These are phyloP conservation scores for Cheumatopsyche charites DNA, from an alignment of 1,140 invertebrate genomes.

Conservation along the genomic window DNA sequence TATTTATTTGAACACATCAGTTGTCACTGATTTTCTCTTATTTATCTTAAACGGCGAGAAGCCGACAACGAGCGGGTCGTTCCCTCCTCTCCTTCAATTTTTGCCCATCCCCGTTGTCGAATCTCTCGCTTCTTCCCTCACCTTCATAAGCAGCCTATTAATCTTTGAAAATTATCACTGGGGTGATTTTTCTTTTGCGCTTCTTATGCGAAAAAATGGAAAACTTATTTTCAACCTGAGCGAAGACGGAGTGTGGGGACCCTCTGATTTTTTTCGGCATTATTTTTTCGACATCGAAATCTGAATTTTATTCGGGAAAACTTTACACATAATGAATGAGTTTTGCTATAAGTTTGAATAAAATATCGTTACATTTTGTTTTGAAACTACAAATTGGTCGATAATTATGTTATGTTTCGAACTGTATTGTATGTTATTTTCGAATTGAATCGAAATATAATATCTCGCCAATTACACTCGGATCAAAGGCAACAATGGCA, in stretches of 20 bases:
- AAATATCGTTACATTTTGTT: not conserved
- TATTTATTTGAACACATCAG: constrained; percentile 34
- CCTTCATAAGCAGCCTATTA: constrained; percentile 1
- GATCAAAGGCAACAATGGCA: not conserved
- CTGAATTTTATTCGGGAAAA: too few species aligned
- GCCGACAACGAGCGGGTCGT: not conserved
- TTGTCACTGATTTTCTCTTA: constrained; percentile 23
- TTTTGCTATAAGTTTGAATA: not conserved
- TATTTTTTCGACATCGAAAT: too few species aligned
- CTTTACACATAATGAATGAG: too few species aligned
- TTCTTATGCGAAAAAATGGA: not conserved
- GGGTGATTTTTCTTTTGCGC: constrained; percentile 15
- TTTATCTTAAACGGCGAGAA: constrained; percentile 21
- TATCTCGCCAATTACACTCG: too few species aligned
- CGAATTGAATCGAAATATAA: too few species aligned
- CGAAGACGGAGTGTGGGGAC: too few species aligned
- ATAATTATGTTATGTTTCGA: too few species aligned
- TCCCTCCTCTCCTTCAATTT: too few species aligned
- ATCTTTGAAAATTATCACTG: constrained; percentile 17
- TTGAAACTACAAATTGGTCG: too few species aligned
- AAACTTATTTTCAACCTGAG: constrained; percentile 3
- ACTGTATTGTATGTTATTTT: too few species aligned
- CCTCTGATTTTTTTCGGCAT: too few species aligned
- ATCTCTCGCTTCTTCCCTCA: not conserved
- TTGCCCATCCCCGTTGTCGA: too few species aligned